Conservation (phyloP, 2,797 vertebrate species). For the Cryptoblepharus egeriae region DNA sequence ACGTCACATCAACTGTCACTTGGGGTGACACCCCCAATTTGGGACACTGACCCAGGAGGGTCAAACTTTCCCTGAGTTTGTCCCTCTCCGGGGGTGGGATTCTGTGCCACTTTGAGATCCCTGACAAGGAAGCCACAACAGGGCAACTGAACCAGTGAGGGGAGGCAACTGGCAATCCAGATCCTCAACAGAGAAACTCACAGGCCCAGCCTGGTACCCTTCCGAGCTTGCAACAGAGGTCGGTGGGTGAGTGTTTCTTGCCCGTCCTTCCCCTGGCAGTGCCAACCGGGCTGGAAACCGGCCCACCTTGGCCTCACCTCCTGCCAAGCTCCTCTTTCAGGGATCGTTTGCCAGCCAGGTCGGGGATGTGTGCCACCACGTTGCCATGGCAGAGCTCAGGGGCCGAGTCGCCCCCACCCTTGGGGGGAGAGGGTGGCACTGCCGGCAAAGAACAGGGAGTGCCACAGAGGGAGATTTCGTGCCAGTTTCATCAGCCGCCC, state of each 20-base stretch:
- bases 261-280: neutral
- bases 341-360: neutral
- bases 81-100: too few species aligned
- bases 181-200: too few species aligned
- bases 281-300: neutral
- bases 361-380: neutral
- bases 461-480: conserved; percentile 13
- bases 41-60: accelerated
- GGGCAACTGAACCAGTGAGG: neutral
- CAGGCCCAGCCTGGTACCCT: neutral
- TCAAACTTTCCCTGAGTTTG: too few species aligned
- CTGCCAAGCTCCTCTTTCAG: neutral
- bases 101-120: neutral
- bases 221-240: neutral
- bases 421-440: neutral
- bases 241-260: neutral
- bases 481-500: conserved; percentile 35
- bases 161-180: neutral
- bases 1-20: neutral
- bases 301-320: neutral
- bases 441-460: neutral
- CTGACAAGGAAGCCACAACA: neutral
- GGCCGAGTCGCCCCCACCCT: conserved; percentile 5
- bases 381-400: conserved; percentile 42
- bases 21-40: neutral